Conservation (phyloP, 2,113 vertebrate genomes). For the Syngnathus floridae region DNA sequence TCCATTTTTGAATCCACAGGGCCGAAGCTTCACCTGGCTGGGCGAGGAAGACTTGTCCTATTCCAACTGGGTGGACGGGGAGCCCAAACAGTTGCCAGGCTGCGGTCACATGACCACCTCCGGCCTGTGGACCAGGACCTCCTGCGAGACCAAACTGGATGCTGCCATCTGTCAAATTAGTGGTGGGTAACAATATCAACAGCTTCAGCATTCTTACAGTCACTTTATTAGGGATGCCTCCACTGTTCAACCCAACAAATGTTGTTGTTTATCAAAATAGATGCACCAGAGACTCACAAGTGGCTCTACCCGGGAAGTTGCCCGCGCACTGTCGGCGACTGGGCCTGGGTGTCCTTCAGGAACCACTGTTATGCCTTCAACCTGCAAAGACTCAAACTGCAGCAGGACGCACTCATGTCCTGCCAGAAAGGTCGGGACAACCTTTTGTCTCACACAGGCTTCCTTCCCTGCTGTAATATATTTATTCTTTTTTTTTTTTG, state of each 20-base stretch:
- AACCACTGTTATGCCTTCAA: slow-evolving; percentile 93
- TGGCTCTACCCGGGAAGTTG: slow-evolving; percentile 80
- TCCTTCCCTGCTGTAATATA: slow-evolving; percentile 1
- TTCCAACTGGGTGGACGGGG: slow-evolving; percentile 80
- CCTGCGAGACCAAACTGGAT: slow-evolving; percentile 80
- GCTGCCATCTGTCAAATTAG: slow-evolving; percentile 81
- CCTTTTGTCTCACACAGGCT: not conserved
- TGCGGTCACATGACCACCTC: slow-evolving; percentile 82
- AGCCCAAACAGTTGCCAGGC: slow-evolving; percentile 77
- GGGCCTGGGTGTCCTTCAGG: slow-evolving; percentile 88
- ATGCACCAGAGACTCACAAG: slow-evolving; percentile 57
- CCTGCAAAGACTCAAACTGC: slow-evolving; percentile 78
- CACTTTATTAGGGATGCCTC: too few species aligned
- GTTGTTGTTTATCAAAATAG: slow-evolving; percentile 32
- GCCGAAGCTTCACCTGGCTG: slow-evolving; percentile 81
- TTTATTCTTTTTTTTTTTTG: slow-evolving; percentile 9
- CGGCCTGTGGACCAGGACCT: slow-evolving; percentile 79
- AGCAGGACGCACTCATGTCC: slow-evolving; percentile 79
- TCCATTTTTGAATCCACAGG: slow-evolving; percentile 39
- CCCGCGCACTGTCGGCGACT: slow-evolving; percentile 77
- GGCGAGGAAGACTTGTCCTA: slow-evolving; percentile 76
- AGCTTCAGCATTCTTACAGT: too few species aligned
- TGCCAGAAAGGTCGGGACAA: slow-evolving; percentile 80
- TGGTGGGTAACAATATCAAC: slow-evolving; percentile 7
- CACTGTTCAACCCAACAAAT: not conserved